These are phyloP conservation scores for Drosophila eugracilis DNA, from an alignment of 1,140 invertebrate genomes.

Conservation along the genomic window DNA sequence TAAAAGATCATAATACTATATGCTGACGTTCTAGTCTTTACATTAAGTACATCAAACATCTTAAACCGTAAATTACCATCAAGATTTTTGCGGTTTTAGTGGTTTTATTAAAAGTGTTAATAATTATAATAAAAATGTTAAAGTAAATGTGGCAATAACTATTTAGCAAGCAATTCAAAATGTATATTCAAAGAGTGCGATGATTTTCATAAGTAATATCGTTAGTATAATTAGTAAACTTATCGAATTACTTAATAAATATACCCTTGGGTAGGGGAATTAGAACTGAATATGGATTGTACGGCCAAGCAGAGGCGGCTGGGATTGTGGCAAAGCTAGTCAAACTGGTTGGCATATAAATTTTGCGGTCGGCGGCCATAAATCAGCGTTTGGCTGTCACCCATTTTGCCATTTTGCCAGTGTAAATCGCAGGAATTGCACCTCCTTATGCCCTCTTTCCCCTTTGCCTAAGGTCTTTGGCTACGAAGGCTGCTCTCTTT, in stretches of 20 bases:
- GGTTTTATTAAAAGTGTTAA: neutral
- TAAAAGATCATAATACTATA: too few species aligned
- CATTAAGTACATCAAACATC: too few species aligned
- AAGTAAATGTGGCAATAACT: neutral
- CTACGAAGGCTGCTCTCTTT: conserved; percentile 57
- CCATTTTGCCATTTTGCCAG: conserved; percentile 61
- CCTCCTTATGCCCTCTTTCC: neutral
- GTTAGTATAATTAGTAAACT: neutral
- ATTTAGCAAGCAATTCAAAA: neutral
- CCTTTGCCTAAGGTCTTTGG: conserved; percentile 5
- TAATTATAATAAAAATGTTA: neutral
- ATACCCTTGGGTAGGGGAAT: conserved; percentile 28
- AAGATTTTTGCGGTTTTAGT: neutral
- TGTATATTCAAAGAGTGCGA: neutral
- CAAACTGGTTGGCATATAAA: conserved; percentile 76
- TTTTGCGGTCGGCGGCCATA: conserved; percentile 78
- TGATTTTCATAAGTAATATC: neutral
- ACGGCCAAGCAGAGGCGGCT: conserved; percentile 47
- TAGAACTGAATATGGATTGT: conserved; percentile 66
- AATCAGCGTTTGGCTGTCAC: conserved; percentile 83
- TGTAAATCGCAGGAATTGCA: conserved; percentile 66
- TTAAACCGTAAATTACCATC: neutral
- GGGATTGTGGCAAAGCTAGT: conserved; percentile 45
- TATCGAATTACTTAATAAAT: neutral
- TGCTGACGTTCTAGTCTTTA: too few species aligned